Evolutionary conservation across 2,888 invertebrate genomes (phyloP).

Genomic region (Amphipyra tragopoginis): DNA sequence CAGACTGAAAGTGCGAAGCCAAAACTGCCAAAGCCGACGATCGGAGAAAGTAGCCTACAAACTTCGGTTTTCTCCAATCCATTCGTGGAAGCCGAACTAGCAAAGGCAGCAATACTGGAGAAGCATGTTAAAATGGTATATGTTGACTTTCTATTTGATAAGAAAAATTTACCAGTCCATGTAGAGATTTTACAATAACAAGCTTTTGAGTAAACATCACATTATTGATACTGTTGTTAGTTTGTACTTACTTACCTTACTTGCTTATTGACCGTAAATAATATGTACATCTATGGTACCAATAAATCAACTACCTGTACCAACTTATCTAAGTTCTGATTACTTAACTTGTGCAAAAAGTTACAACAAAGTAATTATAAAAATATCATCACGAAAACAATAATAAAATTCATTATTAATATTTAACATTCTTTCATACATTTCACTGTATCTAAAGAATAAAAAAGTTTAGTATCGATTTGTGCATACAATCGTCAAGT

Average conservation of each 20-base stretch:
- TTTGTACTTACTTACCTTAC: neutral
- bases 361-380: neutral
- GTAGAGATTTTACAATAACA: slow-evolving; percentile 11
- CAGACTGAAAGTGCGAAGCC: slow-evolving; percentile 67
- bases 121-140: slow-evolving; percentile 98
- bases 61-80: slow-evolving; percentile 96
- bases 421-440: slow-evolving; percentile 10
- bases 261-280: no score
- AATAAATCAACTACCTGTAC: no score
- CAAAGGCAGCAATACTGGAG: slow-evolving; percentile 95
- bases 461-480: slow-evolving; percentile 73
- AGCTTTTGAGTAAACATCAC: slow-evolving; percentile 12
- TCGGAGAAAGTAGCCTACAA: slow-evolving; percentile 89
- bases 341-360: neutral
- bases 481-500: slow-evolving; percentile 88
- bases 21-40: slow-evolving; percentile 91
- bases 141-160: slow-evolving; percentile 85
- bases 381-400: neutral
- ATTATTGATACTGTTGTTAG: neutral
- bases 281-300: no score
- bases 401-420: neutral
- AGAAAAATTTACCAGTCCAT: slow-evolving; percentile 22
- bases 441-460: slow-evolving; percentile 34
- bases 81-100: slow-evolving; percentile 95
- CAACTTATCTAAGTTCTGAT: neutral